phyloP scores from a whole-genome alignment of 2,888 invertebrate species.

The Axea sp. region DNA sequence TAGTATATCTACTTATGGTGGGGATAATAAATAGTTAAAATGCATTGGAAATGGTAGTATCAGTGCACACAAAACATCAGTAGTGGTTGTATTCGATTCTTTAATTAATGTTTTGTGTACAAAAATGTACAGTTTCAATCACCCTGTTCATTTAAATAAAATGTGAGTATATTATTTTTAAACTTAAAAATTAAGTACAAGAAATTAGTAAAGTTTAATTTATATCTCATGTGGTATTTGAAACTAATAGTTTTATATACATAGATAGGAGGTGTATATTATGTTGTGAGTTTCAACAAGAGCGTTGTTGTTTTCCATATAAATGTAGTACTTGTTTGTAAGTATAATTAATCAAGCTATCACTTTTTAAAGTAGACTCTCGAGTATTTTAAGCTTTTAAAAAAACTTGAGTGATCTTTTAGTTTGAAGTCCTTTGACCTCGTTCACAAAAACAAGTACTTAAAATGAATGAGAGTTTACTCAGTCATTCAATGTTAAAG shows the following conservation, averaged over 20 bases:
- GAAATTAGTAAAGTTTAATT: too few relatives aligned
- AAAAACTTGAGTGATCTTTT: background rate
- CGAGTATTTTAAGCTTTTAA: slow-evolving; percentile 44
- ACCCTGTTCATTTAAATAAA: too few relatives aligned
- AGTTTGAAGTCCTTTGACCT: too few relatives aligned
- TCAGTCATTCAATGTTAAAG: slow-evolving; percentile 42
- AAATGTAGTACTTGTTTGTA: slow-evolving; percentile 58
- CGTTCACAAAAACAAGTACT: slow-evolving; percentile 13
- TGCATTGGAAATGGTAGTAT: too few relatives aligned
- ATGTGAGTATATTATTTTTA: too few relatives aligned
- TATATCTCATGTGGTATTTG: too few relatives aligned
- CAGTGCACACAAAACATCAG: too few relatives aligned
- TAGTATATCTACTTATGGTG: too few relatives aligned
- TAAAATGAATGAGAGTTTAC: slow-evolving; percentile 60
- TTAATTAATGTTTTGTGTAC: slow-evolving; percentile 7
- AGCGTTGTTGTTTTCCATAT: slow-evolving; percentile 54
- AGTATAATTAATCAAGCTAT: slow-evolving; percentile 38
- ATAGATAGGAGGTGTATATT: slow-evolving; percentile 54
- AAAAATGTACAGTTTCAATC: too few relatives aligned
- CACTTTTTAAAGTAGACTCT: slow-evolving; percentile 39
- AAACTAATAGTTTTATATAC: slow-evolving; percentile 39
- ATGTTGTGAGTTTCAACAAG: slow-evolving; percentile 54
- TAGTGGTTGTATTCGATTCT: slow-evolving; percentile 4
- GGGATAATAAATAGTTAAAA: too few relatives aligned
- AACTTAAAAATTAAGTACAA: too few relatives aligned